phyloP scores from a whole-genome alignment of 2,113 vertebrate species.

The Emydura subglobosa region DNA sequence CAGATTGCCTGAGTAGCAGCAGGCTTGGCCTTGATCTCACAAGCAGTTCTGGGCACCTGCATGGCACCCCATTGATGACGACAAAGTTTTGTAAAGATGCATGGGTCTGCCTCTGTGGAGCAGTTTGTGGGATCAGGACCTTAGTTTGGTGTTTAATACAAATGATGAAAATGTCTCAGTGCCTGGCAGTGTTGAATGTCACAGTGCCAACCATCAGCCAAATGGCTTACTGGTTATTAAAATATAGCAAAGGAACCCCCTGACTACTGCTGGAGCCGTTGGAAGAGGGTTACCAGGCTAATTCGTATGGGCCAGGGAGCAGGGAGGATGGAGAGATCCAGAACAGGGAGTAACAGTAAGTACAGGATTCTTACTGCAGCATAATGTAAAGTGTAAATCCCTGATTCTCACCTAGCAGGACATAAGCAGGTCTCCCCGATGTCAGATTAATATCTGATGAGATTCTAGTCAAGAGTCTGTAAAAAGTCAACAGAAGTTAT shows the following conservation, averaged over 20 bases:
- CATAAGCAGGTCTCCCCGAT: not conserved
- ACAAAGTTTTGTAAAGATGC: not conserved
- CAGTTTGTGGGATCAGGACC: not conserved
- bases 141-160: not conserved
- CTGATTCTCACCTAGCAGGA: accelerated
- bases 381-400: not conserved
- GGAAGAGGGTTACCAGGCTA: not conserved
- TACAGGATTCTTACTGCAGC: not conserved
- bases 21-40: not conserved
- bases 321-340: not conserved
- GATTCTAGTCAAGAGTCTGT: not conserved
- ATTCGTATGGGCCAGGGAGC: not conserved
- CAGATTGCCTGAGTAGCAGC: not conserved
- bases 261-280: not conserved
- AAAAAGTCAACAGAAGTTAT: constrained; percentile 34
- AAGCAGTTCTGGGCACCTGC: not conserved
- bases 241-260: not conserved
- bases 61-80: not conserved
- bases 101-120: not conserved
- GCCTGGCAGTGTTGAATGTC: not conserved
- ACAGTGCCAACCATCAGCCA: not conserved
- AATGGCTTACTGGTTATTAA: not conserved
- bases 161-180: not conserved
- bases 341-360: not conserved
- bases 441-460: not conserved